Conservation (phyloP, 2,113 vertebrate species). For the Syrmaticus mikado region DNA sequence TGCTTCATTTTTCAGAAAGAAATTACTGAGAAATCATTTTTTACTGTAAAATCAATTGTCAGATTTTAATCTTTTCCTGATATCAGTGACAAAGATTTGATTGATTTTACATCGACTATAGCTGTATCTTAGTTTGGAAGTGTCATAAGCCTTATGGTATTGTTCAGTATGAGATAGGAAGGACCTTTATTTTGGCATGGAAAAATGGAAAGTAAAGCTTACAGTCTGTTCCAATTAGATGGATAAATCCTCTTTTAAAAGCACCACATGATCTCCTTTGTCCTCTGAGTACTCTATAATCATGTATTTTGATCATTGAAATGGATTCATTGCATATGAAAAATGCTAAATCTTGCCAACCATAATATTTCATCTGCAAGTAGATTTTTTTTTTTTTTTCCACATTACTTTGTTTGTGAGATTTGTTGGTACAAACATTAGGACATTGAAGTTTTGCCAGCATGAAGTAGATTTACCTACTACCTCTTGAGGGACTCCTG, state of each 20-base stretch:
- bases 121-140: not conserved
- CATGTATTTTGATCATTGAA: not conserved
- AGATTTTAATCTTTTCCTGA: not conserved
- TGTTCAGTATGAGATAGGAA: not conserved
- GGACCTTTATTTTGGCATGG: not conserved
- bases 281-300: not conserved
- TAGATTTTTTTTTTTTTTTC: not conserved
- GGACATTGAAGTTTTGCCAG: not conserved
- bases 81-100: not conserved
- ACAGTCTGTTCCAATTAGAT: not conserved
- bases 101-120: not conserved
- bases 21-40: not conserved
- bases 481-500: not conserved
- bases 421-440: not conserved
- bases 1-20: not conserved
- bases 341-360: not conserved
- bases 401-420: not conserved
- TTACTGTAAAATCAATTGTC: not conserved
- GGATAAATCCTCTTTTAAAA: not conserved
- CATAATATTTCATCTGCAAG: not conserved
- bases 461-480: not conserved
- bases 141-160: not conserved
- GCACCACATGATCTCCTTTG: not conserved
- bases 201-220: not conserved
- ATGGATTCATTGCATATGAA: not conserved